Conservation (phyloP, 2,113 vertebrate species). For the Synchiropus splendidus region DNA sequence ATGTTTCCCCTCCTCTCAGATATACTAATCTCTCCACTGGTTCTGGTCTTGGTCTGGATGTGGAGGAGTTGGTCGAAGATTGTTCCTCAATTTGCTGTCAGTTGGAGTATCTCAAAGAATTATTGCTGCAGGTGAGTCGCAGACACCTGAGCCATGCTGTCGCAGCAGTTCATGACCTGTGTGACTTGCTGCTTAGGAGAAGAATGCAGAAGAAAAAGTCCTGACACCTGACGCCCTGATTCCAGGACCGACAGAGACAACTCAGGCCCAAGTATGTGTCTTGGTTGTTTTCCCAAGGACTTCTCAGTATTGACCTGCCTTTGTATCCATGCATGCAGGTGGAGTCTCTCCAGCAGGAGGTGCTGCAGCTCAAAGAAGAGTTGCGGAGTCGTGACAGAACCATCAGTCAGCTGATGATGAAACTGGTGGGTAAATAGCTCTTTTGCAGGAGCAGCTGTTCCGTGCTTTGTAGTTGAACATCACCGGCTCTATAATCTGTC, state of each 20-base stretch:
- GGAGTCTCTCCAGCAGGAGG: conserved; percentile 80
- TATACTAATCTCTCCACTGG: no score
- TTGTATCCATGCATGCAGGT: conserved; percentile 50
- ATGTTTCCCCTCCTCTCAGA: background rate
- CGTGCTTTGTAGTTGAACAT: no score
- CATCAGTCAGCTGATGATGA: conserved; percentile 76
- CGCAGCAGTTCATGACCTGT: no score
- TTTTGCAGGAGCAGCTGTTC: no score
- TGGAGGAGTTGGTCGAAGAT: conserved; percentile 88
- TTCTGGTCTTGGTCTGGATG: conserved; percentile 53
- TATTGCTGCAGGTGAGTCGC: conserved; percentile 79
- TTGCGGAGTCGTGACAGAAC: conserved; percentile 80
- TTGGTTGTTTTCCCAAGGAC: background rate
- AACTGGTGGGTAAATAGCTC: conserved; percentile 63
- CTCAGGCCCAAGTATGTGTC: conserved; percentile 1
- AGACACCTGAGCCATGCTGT: background rate
- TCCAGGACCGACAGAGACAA: conserved; percentile 25
- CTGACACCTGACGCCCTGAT: conserved; percentile 46
- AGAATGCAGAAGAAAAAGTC: conserved; percentile 45
- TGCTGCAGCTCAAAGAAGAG: conserved; percentile 81
- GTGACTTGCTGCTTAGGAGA: conserved; percentile 24
- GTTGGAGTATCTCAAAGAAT: conserved; percentile 74
- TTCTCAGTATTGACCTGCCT: background rate
- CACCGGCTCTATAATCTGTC: background rate
- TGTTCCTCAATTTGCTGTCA: conserved; percentile 82